A percentile compares a stretch with the other conserved stretches of the same genome.
phyloP scores from a whole-genome alignment of 2,113 vertebrate species.

The Chunga burmeisteri region DNA sequence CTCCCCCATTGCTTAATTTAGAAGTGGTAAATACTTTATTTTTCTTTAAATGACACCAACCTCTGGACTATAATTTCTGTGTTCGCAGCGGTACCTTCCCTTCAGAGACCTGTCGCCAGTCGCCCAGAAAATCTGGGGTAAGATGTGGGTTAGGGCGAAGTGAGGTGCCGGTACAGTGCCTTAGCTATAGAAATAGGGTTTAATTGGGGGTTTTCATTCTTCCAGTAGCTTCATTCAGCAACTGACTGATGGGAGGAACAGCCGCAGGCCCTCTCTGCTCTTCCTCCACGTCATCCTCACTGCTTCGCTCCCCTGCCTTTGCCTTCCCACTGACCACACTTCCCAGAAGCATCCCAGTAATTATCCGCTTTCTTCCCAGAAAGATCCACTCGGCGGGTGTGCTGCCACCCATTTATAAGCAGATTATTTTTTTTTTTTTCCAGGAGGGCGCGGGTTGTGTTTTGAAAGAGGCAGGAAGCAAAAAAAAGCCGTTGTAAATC shows the following conservation, averaged over 20 bases:
- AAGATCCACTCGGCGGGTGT: accelerated
- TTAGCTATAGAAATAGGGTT: neutral
- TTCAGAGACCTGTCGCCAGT: neutral
- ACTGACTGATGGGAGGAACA: neutral
- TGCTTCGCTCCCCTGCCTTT: neutral
- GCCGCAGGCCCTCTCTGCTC: neutral
- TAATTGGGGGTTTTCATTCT: neutral
- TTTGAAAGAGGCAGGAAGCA: neutral
- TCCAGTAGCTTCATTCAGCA: neutral
- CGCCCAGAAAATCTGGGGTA: neutral
- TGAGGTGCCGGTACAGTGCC: neutral
- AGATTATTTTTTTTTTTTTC: neutral
- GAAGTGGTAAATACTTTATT: neutral
- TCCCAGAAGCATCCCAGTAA: neutral
- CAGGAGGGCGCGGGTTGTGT: neutral
- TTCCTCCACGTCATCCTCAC: neutral
- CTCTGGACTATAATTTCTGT: neutral
- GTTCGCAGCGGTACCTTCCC: neutral
- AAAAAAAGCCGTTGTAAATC: too few relatives aligned
- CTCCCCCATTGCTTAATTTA: neutral
- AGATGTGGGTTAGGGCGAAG: neutral
- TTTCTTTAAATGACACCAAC: neutral
- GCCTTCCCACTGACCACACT: neutral
- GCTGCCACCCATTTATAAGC: neutral
- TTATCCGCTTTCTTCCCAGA: neutral